A percentile compares a stretch with the other conserved stretches of the same genome.
Evolutionary conservation across 2,888 invertebrate species (phyloP).

Genomic region (Clitarchus hookeri): DNA sequence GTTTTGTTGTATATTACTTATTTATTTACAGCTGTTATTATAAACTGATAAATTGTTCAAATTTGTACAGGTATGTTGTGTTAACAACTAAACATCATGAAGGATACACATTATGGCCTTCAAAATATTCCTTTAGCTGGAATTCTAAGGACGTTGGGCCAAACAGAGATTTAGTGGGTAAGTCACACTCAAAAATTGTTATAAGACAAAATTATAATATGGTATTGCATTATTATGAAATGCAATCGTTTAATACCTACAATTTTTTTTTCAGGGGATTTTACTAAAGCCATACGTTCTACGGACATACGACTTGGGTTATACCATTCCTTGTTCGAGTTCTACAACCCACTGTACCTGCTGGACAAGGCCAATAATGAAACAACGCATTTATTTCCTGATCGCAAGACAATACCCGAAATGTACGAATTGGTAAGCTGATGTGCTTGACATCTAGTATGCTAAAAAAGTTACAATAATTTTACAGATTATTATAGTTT

Average conservation of each 20-base stretch:
- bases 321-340: slow-evolving; percentile 86
- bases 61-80: slow-evolving; percentile 68
- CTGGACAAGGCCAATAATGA: slow-evolving; percentile 70
- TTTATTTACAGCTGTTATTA: background rate
- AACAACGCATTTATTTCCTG: slow-evolving; percentile 67
- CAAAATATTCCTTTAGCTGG: slow-evolving; percentile 81
- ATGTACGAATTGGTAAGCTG: slow-evolving; percentile 70
- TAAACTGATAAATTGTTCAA: background rate
- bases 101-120: slow-evolving; percentile 83
- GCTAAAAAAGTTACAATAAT: too few species aligned
- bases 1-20: too few species aligned
- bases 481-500: too few species aligned
- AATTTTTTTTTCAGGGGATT: slow-evolving; percentile 58
- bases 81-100: slow-evolving; percentile 89
- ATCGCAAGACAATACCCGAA: slow-evolving; percentile 78
- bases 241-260: background rate
- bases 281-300: slow-evolving; percentile 69
- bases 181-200: slow-evolving; percentile 33
- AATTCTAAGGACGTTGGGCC: slow-evolving; percentile 81
- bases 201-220: background rate
- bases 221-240: background rate
- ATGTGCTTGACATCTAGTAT: too few species aligned
- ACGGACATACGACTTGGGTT: slow-evolving; percentile 75
- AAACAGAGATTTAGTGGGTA: slow-evolving; percentile 73
- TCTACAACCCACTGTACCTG: slow-evolving; percentile 82